Percentiles rank a stretch among this genome's conserved stretches.
Conservation (phyloP, 1,140 invertebrate genomes). For the Hestina assimilis region DNA sequence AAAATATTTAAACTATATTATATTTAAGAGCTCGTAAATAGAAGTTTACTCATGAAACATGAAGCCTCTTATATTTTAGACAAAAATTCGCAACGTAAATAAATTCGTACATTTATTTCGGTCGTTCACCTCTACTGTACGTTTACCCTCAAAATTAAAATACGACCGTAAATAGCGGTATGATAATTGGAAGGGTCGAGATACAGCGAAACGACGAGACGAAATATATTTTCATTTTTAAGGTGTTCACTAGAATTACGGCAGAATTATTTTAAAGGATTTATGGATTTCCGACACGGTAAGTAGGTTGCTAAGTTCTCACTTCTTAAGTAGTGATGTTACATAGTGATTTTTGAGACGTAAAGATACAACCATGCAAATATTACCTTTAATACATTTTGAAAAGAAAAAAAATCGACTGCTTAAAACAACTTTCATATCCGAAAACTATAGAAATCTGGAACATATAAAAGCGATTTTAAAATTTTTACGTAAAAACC, state of each 20-base stretch:
- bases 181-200: slow-evolving; percentile 4
- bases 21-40: too few relatives aligned
- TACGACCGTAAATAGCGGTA: background rate
- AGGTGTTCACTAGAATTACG: too few relatives aligned
- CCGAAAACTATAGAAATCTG: background rate
- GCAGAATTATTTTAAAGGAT: too few relatives aligned
- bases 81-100: background rate
- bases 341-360: too few relatives aligned
- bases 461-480: background rate
- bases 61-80: too few relatives aligned
- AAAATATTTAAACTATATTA: too few relatives aligned
- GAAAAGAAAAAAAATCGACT: too few relatives aligned
- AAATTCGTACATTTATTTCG: background rate
- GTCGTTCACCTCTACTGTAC: background rate
- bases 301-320: too few relatives aligned
- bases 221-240: background rate
- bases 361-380: too few relatives aligned
- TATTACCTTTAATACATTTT: too few relatives aligned
- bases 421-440: background rate
- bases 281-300: too few relatives aligned
- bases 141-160: background rate
- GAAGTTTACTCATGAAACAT: background rate
- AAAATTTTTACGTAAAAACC: background rate
- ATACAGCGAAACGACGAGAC: background rate
- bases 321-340: too few relatives aligned